Conservation (phyloP, 2,888 invertebrate genomes). For the Lobophora halterata region DNA sequence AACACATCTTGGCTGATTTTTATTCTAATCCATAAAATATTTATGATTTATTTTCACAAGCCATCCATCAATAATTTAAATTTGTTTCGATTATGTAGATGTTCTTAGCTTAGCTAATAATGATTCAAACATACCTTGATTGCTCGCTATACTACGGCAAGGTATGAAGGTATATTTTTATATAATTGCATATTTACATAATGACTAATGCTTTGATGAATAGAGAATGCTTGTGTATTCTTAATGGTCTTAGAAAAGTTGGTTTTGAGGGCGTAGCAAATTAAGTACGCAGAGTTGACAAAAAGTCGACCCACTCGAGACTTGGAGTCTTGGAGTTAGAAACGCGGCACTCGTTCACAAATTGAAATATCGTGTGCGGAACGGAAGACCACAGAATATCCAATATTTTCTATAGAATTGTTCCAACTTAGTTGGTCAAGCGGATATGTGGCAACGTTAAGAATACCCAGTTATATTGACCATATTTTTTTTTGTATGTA, state of each 20-base stretch:
- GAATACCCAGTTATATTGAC: conserved; percentile 36
- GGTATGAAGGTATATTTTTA: no score
- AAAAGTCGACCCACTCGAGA: conserved; percentile 48
- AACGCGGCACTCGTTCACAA: conserved; percentile 47
- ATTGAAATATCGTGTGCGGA: conserved; percentile 72
- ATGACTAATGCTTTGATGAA: conserved; percentile 9
- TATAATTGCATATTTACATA: no score
- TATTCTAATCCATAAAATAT: no score
- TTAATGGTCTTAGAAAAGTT: conserved; percentile 35
- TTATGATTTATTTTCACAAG: no score
- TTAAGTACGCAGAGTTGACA: conserved; percentile 69
- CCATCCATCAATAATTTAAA: no score
- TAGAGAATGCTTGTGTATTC: conserved; percentile 12
- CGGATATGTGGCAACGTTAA: conserved; percentile 64
- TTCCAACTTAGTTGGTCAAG: conserved; percentile 49
- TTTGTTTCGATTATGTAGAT: no score
- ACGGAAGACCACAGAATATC: conserved; percentile 52
- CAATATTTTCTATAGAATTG: conserved; percentile 6
- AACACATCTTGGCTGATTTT: no score
- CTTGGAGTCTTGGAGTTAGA: conserved; percentile 21
- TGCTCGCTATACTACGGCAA: no score
- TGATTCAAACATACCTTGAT: no score
- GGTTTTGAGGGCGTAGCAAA: conserved; percentile 57
- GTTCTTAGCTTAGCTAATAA: no score
- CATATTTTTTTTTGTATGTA: conserved; percentile 13